Base-by-base conservation (phyloP, 2,113 vertebrate species). In the Antechinus stuartii region DNA sequence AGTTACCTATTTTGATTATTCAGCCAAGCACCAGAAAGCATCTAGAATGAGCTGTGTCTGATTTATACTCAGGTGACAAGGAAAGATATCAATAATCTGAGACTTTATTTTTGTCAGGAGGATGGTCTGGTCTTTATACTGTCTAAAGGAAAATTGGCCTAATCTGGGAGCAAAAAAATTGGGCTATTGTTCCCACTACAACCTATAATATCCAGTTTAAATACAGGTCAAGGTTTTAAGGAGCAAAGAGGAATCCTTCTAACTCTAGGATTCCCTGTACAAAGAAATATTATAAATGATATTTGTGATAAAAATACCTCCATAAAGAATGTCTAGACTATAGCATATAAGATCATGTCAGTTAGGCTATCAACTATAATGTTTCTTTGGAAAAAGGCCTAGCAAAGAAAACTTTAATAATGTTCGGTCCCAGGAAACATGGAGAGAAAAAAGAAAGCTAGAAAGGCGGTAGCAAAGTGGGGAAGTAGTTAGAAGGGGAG, bases 391-490 rank as follows among this genome's bases (percentile, higher is more conserved):
- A 57, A 57, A 57, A 57, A 57, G 56, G 56, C 26, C 56, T 27
- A 57, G 56, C 1, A 57, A 14, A 27, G 26, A 27, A 27, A 57
- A 57, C 8, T 10, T 57, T 57, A 26, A 57, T 27, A 27, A 57
- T 84, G 19, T 84, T 84, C 42, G 68, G 0, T 84, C n/a, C 68
- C 42, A 84, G 68, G n/a, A 84, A 84, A 84, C 7, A 84, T 42
- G n/a, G n/a, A 84, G 0, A 14, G 19, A 16, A 84, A 42, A 84
- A 84, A 42, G 68, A 42, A 68, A 84, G 19, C 2, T 27, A 26
- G 8, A 89, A 92, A 9, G 27, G 2, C 0, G 0, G 35, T 8
- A 16, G 14, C 0, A 0, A 25, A 42, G 2, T 2, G 0, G 22
- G 53, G 22, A 11, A 22, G 61, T 35, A 16, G 30, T 35, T 10